These are phyloP conservation scores for Todiramphus saurophagus DNA, from an alignment of 2,113 vertebrate genomes.

Conservation along the genomic window DNA sequence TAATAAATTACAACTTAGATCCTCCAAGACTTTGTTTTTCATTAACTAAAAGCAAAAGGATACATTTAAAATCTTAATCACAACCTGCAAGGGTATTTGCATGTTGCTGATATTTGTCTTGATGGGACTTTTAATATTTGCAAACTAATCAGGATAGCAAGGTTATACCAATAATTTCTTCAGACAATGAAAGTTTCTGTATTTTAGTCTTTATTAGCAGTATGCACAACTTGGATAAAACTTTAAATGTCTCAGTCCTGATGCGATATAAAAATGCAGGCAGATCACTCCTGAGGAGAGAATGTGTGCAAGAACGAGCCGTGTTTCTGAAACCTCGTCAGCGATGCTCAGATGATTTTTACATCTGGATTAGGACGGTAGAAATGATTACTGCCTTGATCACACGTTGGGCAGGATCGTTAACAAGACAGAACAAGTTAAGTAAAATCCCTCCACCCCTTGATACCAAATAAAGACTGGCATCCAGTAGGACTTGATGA, in stretches of 20 bases:
- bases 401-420: conserved; percentile 25
- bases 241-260: conserved; percentile 19
- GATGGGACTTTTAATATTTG: conserved; percentile 85
- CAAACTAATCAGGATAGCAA: conserved; percentile 86
- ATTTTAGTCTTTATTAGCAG: conserved; percentile 74
- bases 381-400: conserved; percentile 51
- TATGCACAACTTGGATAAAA: conserved; percentile 61
- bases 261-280: background rate
- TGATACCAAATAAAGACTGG: conserved; percentile 15
- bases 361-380: conserved; percentile 48
- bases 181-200: conserved; percentile 78
- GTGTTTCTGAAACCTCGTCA: conserved; percentile 16
- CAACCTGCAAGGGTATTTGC: conserved; percentile 96
- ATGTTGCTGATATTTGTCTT: conserved; percentile 92
- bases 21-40: conserved; percentile 98
- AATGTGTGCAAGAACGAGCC: background rate
- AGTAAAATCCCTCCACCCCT: conserved; percentile 46
- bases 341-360: conserved; percentile 54
- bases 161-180: conserved; percentile 85
- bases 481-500: conserved; percentile 50
- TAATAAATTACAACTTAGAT: conserved; percentile 97
- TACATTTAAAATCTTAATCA: conserved; percentile 97
- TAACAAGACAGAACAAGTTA: conserved; percentile 58
- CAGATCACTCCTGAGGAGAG: background rate
- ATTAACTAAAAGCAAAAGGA: conserved; percentile 97